Base-by-base conservation (phyloP, 2,797 vertebrate species). In the Lerista edwardsae region DNA sequence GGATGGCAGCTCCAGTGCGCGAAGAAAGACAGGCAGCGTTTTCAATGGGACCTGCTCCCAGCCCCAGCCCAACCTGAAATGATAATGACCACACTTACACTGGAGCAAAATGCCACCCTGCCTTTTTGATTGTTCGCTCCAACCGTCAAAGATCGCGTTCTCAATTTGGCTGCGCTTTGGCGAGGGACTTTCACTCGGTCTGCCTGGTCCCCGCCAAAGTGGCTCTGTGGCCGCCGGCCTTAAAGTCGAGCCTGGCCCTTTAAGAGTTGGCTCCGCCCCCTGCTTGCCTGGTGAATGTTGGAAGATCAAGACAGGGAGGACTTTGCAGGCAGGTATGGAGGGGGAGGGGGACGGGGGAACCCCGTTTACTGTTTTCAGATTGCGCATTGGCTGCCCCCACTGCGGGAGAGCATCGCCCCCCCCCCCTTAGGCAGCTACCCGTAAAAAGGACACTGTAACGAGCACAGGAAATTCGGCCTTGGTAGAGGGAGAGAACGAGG, bases 241-340 rank as follows among this genome's bases (percentile, higher is more conserved):
- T 14, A 23, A 11, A 0, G n/a, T 34, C 23, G 19, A 1, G 61
- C 83, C 79, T 75, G 90, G 39, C 23, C 67, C 91, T 91, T 92
- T 93, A 90, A 92, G 85, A 0, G 21, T 29, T 62, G 84, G 72
- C 86, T 55, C 88, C 85, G 80, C 91, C 91, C 81, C 44, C 9
- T 4, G 19, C 6, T 1, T 31, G 0, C 25, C 19, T 71, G 12
- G 72, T 31, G 27, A 76, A 31, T 19, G 29, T 2, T 2, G 81
- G 2, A 39, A 10, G 76, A 14, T n/a, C 36, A 15, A 61, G 31
- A 79, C 61, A 39, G 87, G 23, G 44, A 29, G 82, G 74, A 23
- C 12, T 55, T 64, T 57, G 44, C 61, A 68, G 47, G 51, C 1
- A 85, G 86, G 91, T 84, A 75, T 19, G 65, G 14, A 2, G 67